A percentile compares a stretch with the other conserved stretches of the same genome.
phyloP scores from a whole-genome alignment of 2,113 vertebrate genomes.

The Maccullochella peelii region DNA sequence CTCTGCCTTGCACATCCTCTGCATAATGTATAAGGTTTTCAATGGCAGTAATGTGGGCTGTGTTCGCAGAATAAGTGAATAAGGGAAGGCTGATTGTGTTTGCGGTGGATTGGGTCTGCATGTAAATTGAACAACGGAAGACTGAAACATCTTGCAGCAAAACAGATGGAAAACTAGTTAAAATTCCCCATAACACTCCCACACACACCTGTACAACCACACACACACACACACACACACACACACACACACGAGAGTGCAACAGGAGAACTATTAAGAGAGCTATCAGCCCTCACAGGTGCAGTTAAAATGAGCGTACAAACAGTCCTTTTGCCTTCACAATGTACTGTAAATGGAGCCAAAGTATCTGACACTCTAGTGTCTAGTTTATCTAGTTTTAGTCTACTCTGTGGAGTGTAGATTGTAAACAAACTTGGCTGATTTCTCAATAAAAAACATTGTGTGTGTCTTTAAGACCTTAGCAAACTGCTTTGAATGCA shows the following conservation, averaged over 20 bases:
- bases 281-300: constrained; percentile 6
- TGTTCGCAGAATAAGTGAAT: constrained; percentile 54
- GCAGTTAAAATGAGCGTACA: constrained; percentile 2
- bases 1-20: constrained; percentile 35
- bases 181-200: neutral
- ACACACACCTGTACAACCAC: neutral
- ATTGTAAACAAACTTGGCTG: neutral
- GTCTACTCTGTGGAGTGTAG: neutral
- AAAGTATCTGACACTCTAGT: neutral
- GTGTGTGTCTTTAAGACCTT: too few species aligned
- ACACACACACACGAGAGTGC: neutral
- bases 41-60: constrained; percentile 43
- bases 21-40: constrained; percentile 69
- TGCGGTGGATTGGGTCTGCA: constrained; percentile 20
- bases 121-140: constrained; percentile 26
- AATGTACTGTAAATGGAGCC: neutral
- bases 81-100: constrained; percentile 53
- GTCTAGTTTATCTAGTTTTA: neutral
- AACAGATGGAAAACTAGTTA: constrained; percentile 44
- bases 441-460: neutral
- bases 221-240: constrained; percentile 15
- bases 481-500: too few species aligned
- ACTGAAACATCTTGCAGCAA: constrained; percentile 17
- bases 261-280: constrained; percentile 20
- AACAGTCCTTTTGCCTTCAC: neutral